Evolutionary conservation across 2,113 vertebrate species (phyloP).

Genomic region (Cisticola juncidis): DNA sequence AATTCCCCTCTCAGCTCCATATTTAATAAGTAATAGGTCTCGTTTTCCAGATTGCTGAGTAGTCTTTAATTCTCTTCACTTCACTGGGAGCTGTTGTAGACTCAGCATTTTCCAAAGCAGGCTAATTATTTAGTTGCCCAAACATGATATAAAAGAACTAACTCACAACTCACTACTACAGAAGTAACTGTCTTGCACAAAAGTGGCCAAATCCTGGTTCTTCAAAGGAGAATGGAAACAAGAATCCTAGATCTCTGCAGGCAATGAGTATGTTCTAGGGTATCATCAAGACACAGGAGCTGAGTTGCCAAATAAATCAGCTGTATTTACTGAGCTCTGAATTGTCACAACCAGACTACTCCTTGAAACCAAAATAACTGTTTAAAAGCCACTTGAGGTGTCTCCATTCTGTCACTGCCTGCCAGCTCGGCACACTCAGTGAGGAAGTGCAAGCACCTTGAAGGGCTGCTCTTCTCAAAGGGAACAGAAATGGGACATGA

Average conservation of each 20-base stretch:
- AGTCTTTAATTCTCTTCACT: conserved; percentile 48
- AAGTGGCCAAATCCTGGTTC: background rate
- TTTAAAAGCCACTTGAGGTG: background rate
- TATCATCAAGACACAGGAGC: background rate
- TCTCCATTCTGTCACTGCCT: background rate
- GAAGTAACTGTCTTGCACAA: background rate
- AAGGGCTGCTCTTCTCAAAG: background rate
- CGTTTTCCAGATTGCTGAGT: conserved; percentile 31
- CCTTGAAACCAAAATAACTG: background rate
- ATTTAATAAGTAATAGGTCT: conserved; percentile 53
- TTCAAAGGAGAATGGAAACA: background rate
- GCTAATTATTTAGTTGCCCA: conserved; percentile 61
- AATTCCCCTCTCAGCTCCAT: conserved; percentile 18
- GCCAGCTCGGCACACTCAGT: background rate
- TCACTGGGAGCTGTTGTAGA: conserved; percentile 5
- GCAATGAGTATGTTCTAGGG: background rate
- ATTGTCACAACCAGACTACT: background rate
- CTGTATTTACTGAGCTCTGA: background rate
- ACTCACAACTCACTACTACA: background rate
- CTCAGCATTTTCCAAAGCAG: conserved; percentile 48
- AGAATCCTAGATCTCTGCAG: background rate
- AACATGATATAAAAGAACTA: conserved; percentile 29
- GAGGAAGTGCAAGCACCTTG: background rate
- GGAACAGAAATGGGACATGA: background rate
- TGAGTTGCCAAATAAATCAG: background rate